Evolutionary conservation across 2,888 invertebrate genomes (phyloP), one percentile per base, ranked within the genome.

Genomic region (Macrosoma leucophasiata): DNA sequence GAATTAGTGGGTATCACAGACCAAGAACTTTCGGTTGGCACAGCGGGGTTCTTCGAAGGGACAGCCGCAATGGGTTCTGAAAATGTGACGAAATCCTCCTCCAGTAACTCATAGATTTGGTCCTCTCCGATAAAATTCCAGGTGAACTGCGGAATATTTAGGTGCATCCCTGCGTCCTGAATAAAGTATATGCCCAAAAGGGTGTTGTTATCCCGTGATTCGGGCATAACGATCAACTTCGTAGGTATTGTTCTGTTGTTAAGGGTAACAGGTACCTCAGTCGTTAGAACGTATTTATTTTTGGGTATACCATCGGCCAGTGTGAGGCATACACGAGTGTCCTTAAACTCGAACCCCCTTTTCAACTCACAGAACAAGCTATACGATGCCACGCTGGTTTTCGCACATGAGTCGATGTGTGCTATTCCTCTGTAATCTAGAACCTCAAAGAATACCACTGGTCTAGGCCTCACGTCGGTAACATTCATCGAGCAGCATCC

Each of bases 41-140:
- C n/a, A n/a, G n/a, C n/a, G n/a, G n/a, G n/a, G n/a, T n/a, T n/a
- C n/a, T n/a, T n/a, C n/a, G n/a, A n/a, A n/a, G n/a, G n/a, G n/a
- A n/a, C n/a, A n/a, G n/a, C n/a, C n/a, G n/a, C n/a, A n/a, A n/a
- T n/a, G n/a, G n/a, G n/a, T n/a, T n/a, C n/a, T n/a, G n/a, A 17
- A 7, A 17, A 17, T 4, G 17, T 17, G 17, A 15, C 21, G 11
- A 10, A n/a, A 4, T 33, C 33, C 11, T 41, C 36, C 11, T 25
- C 4, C 2, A 23, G 6, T 3, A 34, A 6, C 39, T 50, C 22
- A 46, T 51, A 29, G 46, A 33, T 3, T 51, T 54, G 8, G n/a
- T 4, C 4, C 17, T 17, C 17, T 17, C 7, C 27, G 6, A 27
- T 17, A 14, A 27, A 27, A 3, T 29, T 18, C 24, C 18, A 32